phyloP scores from a whole-genome alignment of 53 echinoderm and acorn worm species.

The Glandiceps talaboti region DNA sequence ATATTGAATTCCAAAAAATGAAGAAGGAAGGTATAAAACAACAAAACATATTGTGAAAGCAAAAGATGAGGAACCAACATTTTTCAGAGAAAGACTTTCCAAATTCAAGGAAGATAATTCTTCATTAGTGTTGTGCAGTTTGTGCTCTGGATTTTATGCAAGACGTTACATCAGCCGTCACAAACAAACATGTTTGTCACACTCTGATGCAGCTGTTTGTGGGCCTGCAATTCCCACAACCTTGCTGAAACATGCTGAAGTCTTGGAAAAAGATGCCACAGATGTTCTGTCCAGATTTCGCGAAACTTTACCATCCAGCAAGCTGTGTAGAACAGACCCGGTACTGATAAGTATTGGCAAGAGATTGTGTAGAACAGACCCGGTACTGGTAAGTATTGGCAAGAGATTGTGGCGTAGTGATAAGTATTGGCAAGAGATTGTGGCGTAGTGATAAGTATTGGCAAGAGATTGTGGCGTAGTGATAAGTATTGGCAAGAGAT shows the following conservation, averaged over 20 bases:
- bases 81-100: not conserved
- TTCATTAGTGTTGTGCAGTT: constrained; percentile 26
- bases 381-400: constrained; percentile 32
- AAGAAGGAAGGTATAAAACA: not conserved
- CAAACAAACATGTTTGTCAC: not conserved
- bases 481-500: too few relatives aligned
- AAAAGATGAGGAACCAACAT: not conserved
- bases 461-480: too few relatives aligned
- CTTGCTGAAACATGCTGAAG: not conserved
- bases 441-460: too few relatives aligned
- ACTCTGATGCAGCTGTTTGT: constrained; percentile 3
- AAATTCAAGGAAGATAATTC: not conserved
- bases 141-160: constrained; percentile 34
- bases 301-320: not conserved
- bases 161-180: constrained; percentile 4
- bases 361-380: constrained; percentile 34
- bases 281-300: not conserved
- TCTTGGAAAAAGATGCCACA: not conserved
- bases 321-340: constrained; percentile 23
- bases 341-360: constrained; percentile 30
- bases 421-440: constrained; percentile 30
- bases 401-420: constrained; percentile 36
- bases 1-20: not conserved
- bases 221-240: constrained; percentile 2
- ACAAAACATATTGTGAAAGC: not conserved